Evolutionary conservation across 2,113 vertebrate species (phyloP), one percentile per base, ranked within the genome.

Genomic region (Ictalurus furcatus): DNA sequence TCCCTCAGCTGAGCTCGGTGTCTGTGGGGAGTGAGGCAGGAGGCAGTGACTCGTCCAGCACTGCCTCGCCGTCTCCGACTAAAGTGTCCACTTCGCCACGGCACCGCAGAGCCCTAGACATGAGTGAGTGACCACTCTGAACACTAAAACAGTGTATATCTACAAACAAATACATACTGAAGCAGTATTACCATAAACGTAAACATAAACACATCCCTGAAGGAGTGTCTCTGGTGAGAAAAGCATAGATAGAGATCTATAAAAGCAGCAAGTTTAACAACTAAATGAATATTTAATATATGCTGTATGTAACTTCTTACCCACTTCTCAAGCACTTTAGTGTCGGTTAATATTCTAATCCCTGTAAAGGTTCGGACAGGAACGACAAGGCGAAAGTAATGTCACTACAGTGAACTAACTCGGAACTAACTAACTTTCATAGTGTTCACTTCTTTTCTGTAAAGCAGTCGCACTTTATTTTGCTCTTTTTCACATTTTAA

Each of bases 11-110:
- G 84, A 93, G 96, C 1, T 97, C 97, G 0, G 94, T 96, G 16
- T 95, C 97, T 13, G 92, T 92, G 34, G 95, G 96, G 61, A 96
- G 94, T 0, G 98, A 99, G 30, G 95, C 96, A 19, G 97, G 96
- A 12, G 97, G 97, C 52, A 95, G 96, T 5, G 98, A 99, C 91
- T 96, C 97, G 0, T 96, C 97, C 4, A 93, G 96, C 63, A 95
- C 95, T 0, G 96, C 97, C 3, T 99, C 98, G 28, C 97, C 97
- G 0, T 99, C 98, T 0, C 98, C 98, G 19, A 99, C 98, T 0
- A 98, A 97, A 94, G 94, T 96, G 54, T 94, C 95, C 69, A 97
- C 97, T 3, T 99, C 98, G 0, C 98, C 98, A 0, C 96, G 97
- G 25, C 97, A 98, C 90, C 97, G 95, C 90, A 98, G 97, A 90